phyloP scores from a whole-genome alignment of 2,888 invertebrate species.

The Pyralis farinalis region DNA sequence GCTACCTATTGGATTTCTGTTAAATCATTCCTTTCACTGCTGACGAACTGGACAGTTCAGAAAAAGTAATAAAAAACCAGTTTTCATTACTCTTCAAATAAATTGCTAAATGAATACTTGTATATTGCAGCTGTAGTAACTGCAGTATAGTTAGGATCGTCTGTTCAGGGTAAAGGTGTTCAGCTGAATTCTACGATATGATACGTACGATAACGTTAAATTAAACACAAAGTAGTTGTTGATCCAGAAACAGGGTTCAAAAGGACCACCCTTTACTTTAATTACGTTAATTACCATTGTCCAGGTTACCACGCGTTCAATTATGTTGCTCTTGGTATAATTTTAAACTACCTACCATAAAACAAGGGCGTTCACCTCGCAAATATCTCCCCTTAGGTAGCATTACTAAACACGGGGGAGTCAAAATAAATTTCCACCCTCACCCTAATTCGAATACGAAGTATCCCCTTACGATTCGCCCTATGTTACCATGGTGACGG shows the following conservation, averaged over 20 bases:
- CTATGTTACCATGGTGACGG: slow-evolving; percentile 55
- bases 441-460: slow-evolving; percentile 62
- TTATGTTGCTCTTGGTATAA: slow-evolving; percentile 26
- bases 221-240: too few relatives aligned
- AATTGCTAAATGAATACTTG: too few relatives aligned
- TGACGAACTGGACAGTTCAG: too few relatives aligned
- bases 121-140: too few relatives aligned
- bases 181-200: too few relatives aligned
- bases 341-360: slow-evolving; percentile 22
- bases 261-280: too few relatives aligned
- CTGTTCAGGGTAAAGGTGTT: too few relatives aligned
- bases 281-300: slow-evolving; percentile 10
- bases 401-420: slow-evolving; percentile 56
- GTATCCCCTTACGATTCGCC: slow-evolving; percentile 60
- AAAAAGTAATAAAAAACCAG: too few relatives aligned
- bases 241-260: slow-evolving; percentile 4
- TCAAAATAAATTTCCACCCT: slow-evolving; percentile 71
- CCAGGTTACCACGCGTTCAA: slow-evolving; percentile 21
- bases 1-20: background rate
- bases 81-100: too few relatives aligned
- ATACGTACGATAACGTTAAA: background rate
- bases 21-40: too few relatives aligned
- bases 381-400: slow-evolving; percentile 64
- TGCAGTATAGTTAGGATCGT: too few relatives aligned
- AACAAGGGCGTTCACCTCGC: slow-evolving; percentile 72